Percentiles rank a stretch among this genome's conserved stretches.
phyloP scores from a whole-genome alignment of 1,140 invertebrate genomes.

The Drosophila mojavensis region DNA sequence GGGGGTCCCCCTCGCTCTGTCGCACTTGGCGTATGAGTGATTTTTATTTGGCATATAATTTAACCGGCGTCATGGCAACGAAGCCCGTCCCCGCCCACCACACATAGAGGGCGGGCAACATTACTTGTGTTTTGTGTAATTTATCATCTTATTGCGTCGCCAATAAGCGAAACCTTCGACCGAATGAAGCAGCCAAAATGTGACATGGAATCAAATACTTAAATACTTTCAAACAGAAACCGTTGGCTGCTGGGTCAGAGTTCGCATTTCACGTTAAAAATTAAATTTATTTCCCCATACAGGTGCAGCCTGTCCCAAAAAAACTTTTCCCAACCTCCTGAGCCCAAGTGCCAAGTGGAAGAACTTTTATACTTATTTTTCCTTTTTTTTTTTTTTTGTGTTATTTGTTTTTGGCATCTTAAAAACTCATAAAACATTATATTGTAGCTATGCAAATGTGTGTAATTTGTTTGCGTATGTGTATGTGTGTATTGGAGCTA shows the following conservation, averaged over 20 bases:
- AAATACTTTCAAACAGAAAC: conserved; percentile 54
- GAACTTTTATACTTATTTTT: conserved; percentile 16
- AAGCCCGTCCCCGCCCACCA: neutral
- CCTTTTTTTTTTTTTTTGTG: too few species aligned
- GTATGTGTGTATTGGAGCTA: neutral
- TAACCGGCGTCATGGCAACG: conserved; percentile 75
- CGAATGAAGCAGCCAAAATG: conserved; percentile 13
- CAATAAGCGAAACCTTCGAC: conserved; percentile 30
- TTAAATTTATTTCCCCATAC: conserved; percentile 59
- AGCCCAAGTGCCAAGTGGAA: conserved; percentile 15
- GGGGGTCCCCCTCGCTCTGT: conserved; percentile 40
- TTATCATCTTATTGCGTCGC: conserved; percentile 58
- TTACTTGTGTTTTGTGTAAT: conserved; percentile 48
- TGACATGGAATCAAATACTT: conserved; percentile 23
- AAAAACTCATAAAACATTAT: conserved; percentile 57
- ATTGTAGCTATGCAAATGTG: neutral
- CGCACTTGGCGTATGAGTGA: conserved; percentile 70
- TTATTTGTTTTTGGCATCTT: conserved; percentile 46
- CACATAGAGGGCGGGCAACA: neutral
- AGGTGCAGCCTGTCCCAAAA: conserved; percentile 32
- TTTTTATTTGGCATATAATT: conserved; percentile 80
- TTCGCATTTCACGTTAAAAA: conserved; percentile 41
- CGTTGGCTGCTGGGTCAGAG: conserved; percentile 21
- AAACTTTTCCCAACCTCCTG: neutral
- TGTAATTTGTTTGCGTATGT: neutral